These are phyloP conservation scores for Anas acuta DNA, from an alignment of 2,797 vertebrate species.

Conservation along the genomic window DNA sequence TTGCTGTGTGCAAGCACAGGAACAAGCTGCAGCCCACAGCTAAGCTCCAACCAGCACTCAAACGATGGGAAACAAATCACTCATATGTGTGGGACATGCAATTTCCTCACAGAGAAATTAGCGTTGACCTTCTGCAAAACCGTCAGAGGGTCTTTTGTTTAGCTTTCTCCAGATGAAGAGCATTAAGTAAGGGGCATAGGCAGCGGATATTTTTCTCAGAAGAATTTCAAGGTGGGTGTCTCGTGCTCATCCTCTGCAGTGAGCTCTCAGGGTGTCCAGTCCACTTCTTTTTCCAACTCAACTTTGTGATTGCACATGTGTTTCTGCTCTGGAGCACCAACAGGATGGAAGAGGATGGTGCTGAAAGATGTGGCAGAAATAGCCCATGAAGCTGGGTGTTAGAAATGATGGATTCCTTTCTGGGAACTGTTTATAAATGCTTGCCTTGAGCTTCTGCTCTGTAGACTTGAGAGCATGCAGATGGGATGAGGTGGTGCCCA, in stretches of 20 bases:
- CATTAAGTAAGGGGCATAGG: background rate
- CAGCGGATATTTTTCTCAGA: background rate
- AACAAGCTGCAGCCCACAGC: background rate
- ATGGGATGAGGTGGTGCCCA: background rate
- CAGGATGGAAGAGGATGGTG: background rate
- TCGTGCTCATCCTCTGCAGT: background rate
- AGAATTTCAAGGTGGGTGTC: background rate
- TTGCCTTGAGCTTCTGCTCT: background rate
- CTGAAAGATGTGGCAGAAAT: background rate
- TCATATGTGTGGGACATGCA: background rate
- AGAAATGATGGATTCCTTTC: background rate
- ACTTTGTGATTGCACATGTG: background rate
- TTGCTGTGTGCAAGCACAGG: background rate
- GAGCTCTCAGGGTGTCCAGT: background rate
- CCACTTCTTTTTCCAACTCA: background rate
- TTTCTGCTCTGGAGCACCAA: background rate
- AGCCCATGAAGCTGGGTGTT: background rate
- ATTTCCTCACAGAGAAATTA: background rate
- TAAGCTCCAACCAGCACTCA: background rate
- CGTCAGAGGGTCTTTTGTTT: background rate
- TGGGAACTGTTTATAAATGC: background rate
- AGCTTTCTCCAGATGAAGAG: background rate
- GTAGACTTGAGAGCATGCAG: background rate
- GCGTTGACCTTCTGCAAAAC: background rate
- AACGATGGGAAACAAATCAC: background rate